Conservation (phyloP, 2,888 invertebrate species). For the Eristalis intricaria region DNA sequence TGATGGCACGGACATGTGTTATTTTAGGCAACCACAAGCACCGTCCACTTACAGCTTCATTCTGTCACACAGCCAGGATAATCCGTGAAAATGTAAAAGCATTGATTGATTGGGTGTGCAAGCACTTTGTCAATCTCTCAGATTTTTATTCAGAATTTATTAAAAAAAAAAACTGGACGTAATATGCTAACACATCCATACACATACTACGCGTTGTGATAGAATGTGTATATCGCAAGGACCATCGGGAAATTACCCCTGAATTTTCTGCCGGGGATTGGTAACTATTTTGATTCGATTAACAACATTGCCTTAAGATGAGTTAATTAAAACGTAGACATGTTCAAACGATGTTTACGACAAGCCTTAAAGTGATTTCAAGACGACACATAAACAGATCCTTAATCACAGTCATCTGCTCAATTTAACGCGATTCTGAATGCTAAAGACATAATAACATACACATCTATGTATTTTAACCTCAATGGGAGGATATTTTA, state of each 20-base stretch:
- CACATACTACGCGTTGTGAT: background rate
- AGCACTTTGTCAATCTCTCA: constrained; percentile 46
- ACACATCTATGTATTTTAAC: constrained; percentile 10
- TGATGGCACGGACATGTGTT: no score
- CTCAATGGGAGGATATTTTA: background rate
- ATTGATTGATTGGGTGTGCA: constrained; percentile 52
- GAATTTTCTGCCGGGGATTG: background rate
- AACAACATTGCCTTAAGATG: constrained; percentile 11
- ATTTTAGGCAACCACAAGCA: no score
- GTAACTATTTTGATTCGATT: constrained; percentile 40
- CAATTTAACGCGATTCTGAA: constrained; percentile 8
- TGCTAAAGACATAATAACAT: constrained; percentile 50
- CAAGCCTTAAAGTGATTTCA: constrained; percentile 2
- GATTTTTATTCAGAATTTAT: constrained; percentile 26
- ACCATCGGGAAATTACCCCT: background rate
- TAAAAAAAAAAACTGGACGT: background rate
- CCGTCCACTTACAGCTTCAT: background rate
- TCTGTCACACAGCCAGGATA: constrained; percentile 11
- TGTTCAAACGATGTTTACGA: constrained; percentile 10
- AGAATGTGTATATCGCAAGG: background rate
- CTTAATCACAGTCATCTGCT: background rate
- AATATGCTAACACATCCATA: no score
- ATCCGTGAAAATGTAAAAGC: constrained; percentile 34
- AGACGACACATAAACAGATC: constrained; percentile 14
- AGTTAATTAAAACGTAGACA: constrained; percentile 43